Evolutionary conservation across 2,797 vertebrate species (phyloP), one percentile per base, ranked within the genome.

Genomic region (Spinus pinus): DNA sequence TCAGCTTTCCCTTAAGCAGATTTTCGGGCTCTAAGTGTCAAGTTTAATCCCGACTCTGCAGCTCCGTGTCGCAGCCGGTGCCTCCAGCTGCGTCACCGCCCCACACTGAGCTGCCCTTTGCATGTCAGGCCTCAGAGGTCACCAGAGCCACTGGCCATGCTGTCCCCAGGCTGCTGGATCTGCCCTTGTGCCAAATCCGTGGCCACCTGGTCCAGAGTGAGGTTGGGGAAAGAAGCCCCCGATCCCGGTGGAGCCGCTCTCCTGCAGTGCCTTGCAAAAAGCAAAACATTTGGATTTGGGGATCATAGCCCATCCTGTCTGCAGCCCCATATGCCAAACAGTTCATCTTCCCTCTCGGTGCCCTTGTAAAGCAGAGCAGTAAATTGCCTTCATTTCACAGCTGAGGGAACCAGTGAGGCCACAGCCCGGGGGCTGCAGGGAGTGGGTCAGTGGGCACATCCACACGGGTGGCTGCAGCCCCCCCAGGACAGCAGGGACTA

Each of bases 221-320:
- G 4, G 3, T 10, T 3, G 15, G 50, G 37, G 2, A 15, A 19
- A 77, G 13, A 35, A 78, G 49, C n/a, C 39, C 23, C 1, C 0
- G 0, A 1, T 10, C 1, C 1, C 65, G 4, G 17, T 1, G 0
- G 57, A 67, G 46, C 81, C 2, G 4, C 1, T 18, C n/a, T 39
- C 30, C 57, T 1, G 7, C 75, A 7, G 47, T 8, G 10, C 60
- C 12, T 3, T 3, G 39, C 28, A 0, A 17, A 15, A 15, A 10
- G 35, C 1, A 7, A 3, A 57, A 25, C 82, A 69, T 53, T 30
- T 50, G 75, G 85, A 35, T 78, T 18, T 60, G 23, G 37, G 72
- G 65, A 42, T 25, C 88, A 35, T 9, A 67, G 27, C 70, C 78
- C 46, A 6, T 17, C 46, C 71, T 62, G 2, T 51, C 81, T 42